Conservation (phyloP, 1,140 invertebrate genomes). For the Drosophila eugracilis region DNA sequence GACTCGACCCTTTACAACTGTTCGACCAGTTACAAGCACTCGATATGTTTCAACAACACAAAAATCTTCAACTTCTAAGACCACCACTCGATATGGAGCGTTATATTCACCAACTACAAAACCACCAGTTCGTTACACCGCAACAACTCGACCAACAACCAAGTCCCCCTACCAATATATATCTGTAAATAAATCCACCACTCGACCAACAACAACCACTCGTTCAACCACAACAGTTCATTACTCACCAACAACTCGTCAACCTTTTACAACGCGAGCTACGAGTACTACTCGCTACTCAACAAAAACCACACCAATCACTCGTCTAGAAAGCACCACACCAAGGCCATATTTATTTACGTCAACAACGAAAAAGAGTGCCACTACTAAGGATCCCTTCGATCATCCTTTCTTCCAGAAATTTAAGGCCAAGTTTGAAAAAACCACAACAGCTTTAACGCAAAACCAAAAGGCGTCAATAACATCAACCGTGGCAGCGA, state of each 20-base stretch:
- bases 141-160: conserved; percentile 6
- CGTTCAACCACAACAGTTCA: conserved; percentile 15
- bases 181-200: conserved; percentile 7
- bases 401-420: conserved; percentile 69
- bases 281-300: conserved; percentile 27
- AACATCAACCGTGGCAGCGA: neutral
- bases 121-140: conserved; percentile 2
- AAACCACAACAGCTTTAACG: neutral
- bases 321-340: conserved; percentile 46
- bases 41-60: conserved; percentile 10
- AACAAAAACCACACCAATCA: neutral
- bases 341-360: conserved; percentile 66
- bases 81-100: conserved; percentile 3
- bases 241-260: conserved; percentile 7
- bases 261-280: conserved; percentile 5
- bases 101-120: conserved; percentile 11
- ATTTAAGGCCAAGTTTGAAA: conserved; percentile 51
- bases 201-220: conserved; percentile 12
- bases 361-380: conserved; percentile 38
- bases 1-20: conserved; percentile 9
- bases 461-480: conserved; percentile 16
- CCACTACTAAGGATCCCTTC: conserved; percentile 52
- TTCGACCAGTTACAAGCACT: conserved; percentile 14
- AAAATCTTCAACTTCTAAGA: neutral
- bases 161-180: conserved; percentile 12